phyloP scores from a whole-genome alignment of 2,797 vertebrate species.

The Jordanella pulchra region DNA sequence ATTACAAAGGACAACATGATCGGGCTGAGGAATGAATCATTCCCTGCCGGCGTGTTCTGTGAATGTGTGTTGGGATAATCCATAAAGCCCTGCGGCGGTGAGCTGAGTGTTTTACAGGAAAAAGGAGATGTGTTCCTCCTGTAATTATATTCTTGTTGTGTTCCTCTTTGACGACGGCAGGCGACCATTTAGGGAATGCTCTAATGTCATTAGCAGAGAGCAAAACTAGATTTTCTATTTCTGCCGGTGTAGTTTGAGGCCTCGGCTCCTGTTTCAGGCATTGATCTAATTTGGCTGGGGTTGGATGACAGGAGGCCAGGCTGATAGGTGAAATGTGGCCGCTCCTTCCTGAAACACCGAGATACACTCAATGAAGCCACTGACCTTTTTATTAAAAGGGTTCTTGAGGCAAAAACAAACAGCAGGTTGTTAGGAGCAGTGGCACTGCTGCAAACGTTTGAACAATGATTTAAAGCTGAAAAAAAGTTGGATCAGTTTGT shows the following conservation, averaged over 20 bases:
- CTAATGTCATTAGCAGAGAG: conserved; percentile 85
- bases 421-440: conserved; percentile 36
- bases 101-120: conserved; percentile 79
- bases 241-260: conserved; percentile 83
- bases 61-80: conserved; percentile 55
- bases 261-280: conserved; percentile 86
- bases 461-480: conserved; percentile 9
- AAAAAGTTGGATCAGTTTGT: conserved; percentile 46
- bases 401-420: conserved; percentile 60
- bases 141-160: conserved; percentile 81
- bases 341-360: conserved; percentile 77
- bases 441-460: conserved; percentile 21
- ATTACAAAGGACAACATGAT: conserved; percentile 79
- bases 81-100: conserved; percentile 70
- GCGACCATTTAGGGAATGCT: conserved; percentile 79
- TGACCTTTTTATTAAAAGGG: conserved; percentile 77
- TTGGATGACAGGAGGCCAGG: conserved; percentile 82
- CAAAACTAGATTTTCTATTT: conserved; percentile 87
- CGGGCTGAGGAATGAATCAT: conserved; percentile 70
- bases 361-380: conserved; percentile 63
- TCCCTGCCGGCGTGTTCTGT: conserved; percentile 55
- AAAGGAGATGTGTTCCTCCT: conserved; percentile 77
- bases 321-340: conserved; percentile 79
- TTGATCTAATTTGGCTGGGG: conserved; percentile 84
- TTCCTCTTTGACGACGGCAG: conserved; percentile 76